phyloP scores from a whole-genome alignment of 2,888 invertebrate species.

The Pedicia rivosa region DNA sequence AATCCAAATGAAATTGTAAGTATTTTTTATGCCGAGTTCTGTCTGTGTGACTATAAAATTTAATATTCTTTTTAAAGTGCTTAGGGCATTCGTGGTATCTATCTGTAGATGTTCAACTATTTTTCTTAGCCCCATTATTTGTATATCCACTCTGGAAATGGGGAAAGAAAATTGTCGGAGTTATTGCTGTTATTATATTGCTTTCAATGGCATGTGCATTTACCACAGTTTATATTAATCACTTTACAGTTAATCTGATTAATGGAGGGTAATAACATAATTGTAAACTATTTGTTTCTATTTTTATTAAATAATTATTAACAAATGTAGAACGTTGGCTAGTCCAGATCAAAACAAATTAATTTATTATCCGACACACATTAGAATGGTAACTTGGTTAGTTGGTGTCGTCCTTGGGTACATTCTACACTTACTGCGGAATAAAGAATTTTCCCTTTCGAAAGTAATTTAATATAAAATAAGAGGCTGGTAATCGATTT shows the following conservation, averaged over 20 bases:
- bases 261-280: neutral
- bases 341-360: neutral
- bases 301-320: too few relatives aligned
- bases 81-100: constrained; percentile 41
- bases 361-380: constrained; percentile 17
- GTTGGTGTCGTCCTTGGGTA: constrained; percentile 21
- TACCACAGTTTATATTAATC: neutral
- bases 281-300: too few relatives aligned
- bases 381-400: constrained; percentile 20
- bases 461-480: neutral
- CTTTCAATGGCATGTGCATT: constrained; percentile 13
- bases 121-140: constrained; percentile 36
- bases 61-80: constrained; percentile 24
- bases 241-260: neutral
- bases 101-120: constrained; percentile 41
- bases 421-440: constrained; percentile 15
- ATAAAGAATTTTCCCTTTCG: constrained; percentile 10
- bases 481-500: too few relatives aligned
- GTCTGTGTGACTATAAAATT: neutral
- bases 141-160: constrained; percentile 31
- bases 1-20: constrained; percentile 14
- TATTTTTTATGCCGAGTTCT: constrained; percentile 21
- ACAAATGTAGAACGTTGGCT: neutral
- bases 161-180: constrained; percentile 14
- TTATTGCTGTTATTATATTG: constrained; percentile 14